Evolutionary conservation across 2,113 vertebrate species (phyloP), one percentile per base, ranked within the genome.

Genomic region (Paedocypris sp.): DNA sequence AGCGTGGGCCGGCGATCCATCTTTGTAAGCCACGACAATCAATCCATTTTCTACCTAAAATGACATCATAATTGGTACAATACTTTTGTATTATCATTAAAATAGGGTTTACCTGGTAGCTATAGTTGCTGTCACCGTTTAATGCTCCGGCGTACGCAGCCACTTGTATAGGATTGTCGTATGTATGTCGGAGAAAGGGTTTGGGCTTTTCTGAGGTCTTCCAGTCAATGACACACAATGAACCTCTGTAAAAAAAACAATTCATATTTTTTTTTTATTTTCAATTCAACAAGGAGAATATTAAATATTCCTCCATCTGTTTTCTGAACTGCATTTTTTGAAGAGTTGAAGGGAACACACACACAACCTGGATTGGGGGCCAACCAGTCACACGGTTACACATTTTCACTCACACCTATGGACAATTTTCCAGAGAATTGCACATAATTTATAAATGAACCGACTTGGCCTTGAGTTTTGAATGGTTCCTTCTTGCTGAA

Each of bases 131-230:
- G 15, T 99, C 95, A 6, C 77, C 80, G 71, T 99, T 99, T 71
- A 98, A 60, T 29, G 94, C 93, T 42, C 94, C 95, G 15, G 91
- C 71, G 23, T 98, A 99, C 0, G 95, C 95, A 49, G 89, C 91
- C 67, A 99, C 82, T 76, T 99, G 95, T 15, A 98, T 33, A 0
- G 95, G 95, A 77, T 92, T 98, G 80, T 99, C 93, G 18, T 86
- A 98, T 0, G 93, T 98, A 75, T 90, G 88, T 70, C 63, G 77
- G 56, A 99, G 82, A 20, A 71, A 79, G 0, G 91, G 91, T 66
- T 98, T 99, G 10, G 80, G 84, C 70, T 91, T 97, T 69, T 94
- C 93, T 0, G 95, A 97, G 4, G 94, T 98, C 67, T 99, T 99
- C 95, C 95, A 99, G 51, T 98, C 94, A 19, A 99, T 95, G 61